phyloP scores from a whole-genome alignment of 2,888 invertebrate genomes.

The Orthosia gracilis region DNA sequence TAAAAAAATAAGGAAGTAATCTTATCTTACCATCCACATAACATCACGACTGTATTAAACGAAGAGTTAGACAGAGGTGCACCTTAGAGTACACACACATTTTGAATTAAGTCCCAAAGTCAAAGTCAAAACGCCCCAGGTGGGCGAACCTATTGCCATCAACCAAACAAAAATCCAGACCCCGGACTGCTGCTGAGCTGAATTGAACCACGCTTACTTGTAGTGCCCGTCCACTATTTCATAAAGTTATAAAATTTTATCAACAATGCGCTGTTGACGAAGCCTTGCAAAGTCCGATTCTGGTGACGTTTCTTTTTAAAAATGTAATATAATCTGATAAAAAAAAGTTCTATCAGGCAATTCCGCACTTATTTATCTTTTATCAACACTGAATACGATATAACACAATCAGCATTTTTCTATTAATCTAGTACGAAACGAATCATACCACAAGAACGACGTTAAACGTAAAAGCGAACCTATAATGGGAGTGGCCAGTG shows the following conservation, averaged over 20 bases:
- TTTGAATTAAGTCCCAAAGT: no score
- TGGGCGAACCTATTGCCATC: no score
- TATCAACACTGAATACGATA: not conserved
- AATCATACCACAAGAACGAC: not conserved
- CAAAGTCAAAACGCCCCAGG: no score
- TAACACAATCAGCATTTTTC: not conserved
- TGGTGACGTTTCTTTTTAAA: not conserved
- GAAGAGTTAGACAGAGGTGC: no score
- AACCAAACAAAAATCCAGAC: no score
- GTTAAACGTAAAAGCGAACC: not conserved
- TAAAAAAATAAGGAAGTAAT: no score
- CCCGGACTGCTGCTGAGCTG: no score
- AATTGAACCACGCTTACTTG: no score
- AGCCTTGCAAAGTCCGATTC: no score
- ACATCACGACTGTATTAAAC: no score
- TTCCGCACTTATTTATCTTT: conserved; percentile 8
- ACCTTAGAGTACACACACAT: no score
- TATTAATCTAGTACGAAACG: conserved; percentile 9
- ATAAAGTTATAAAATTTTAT: not conserved
- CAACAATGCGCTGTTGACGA: not conserved
- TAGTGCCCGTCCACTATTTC: not conserved
- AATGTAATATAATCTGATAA: conserved; percentile 21
- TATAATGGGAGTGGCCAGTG: conserved; percentile 67
- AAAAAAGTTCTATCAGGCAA: conserved; percentile 2
- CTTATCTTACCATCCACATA: no score